Evolutionary conservation across 2,888 invertebrate genomes (phyloP).

Genomic region (Eilema griseolum): DNA sequence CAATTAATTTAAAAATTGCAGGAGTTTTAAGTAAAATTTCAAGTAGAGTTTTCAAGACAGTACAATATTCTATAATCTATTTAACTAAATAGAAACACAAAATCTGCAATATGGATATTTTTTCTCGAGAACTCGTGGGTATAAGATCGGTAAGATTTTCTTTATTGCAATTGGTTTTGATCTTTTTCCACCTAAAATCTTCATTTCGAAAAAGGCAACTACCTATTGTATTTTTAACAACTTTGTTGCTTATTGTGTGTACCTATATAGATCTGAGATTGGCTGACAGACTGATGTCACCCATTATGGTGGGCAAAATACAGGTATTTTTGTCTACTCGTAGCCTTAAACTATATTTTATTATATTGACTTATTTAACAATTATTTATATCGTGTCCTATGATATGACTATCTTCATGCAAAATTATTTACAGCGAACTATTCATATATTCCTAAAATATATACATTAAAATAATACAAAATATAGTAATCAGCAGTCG

Average conservation of each 20-base stretch:
- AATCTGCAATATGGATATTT: not conserved
- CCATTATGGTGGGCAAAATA: not conserved
- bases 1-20: not conserved
- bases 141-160: not conserved
- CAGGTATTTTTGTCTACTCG: not conserved
- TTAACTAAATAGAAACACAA: not conserved
- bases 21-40: not conserved
- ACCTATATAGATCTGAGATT: not conserved
- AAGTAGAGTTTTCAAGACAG: too few relatives aligned
- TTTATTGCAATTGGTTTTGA: not conserved
- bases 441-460: constrained; percentile 39
- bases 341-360: not conserved
- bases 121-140: not conserved
- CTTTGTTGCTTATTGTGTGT: not conserved
- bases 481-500: constrained; percentile 58
- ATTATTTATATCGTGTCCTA: constrained; percentile 55
- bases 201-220: too few relatives aligned
- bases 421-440: constrained; percentile 74
- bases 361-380: constrained; percentile 29
- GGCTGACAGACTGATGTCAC: not conserved
- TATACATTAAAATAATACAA: constrained; percentile 51
- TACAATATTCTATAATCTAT: not conserved
- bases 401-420: constrained; percentile 77
- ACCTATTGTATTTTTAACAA: not conserved
- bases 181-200: not conserved